Conservation (phyloP, 1,140 invertebrate genomes). For the Drosophila ohnishii region DNA sequence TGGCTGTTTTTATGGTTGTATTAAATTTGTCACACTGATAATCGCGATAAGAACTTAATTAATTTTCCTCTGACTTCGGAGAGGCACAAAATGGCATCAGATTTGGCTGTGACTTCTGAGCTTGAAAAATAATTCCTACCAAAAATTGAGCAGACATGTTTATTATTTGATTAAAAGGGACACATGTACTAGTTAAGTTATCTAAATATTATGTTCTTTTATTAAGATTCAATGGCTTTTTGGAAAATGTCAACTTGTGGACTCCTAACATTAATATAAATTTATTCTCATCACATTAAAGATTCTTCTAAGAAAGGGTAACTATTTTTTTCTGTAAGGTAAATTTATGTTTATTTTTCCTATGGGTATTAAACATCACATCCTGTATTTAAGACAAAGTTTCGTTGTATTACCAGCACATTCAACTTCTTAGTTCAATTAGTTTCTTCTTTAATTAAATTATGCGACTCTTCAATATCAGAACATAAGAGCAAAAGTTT, state of each 20-base stretch:
- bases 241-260: background rate
- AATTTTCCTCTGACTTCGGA: conserved; percentile 40
- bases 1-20: conserved; percentile 19
- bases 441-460: background rate
- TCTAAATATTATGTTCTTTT: background rate
- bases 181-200: background rate
- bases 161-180: conserved; percentile 34
- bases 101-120: background rate
- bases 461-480: conserved; percentile 4
- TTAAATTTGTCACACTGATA: conserved; percentile 71
- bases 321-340: background rate
- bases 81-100: conserved; percentile 12
- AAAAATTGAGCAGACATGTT: conserved; percentile 38
- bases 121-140: background rate
- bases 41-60: conserved; percentile 64
- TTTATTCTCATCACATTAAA: background rate
- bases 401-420: background rate
- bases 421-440: background rate
- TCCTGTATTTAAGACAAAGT: background rate
- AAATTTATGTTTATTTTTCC: too few relatives aligned
- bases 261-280: background rate
- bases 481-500: conserved; percentile 34
- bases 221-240: background rate
- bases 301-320: background rate
- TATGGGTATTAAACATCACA: background rate